A percentile compares a stretch with the other conserved stretches of the same genome.
Evolutionary conservation across 1,140 invertebrate genomes (phyloP).

Genomic region (Prorops nasuta): DNA sequence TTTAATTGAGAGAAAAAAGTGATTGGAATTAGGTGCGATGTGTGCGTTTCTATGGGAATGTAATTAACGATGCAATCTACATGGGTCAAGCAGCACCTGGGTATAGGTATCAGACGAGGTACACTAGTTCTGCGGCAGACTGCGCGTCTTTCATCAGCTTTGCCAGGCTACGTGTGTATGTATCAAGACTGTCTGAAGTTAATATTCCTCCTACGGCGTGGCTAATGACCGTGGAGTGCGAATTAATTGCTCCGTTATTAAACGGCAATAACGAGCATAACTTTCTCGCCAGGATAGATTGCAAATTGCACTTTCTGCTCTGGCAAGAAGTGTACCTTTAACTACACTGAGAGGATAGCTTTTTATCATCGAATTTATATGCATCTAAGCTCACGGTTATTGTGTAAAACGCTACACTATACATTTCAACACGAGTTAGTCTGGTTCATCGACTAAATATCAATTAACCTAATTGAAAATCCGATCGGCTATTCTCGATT

Average conservation of each 20-base stretch:
- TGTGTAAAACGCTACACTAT: no score
- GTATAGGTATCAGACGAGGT: conserved; percentile 24
- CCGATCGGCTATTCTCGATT: no score
- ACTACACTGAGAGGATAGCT: no score
- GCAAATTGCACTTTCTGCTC: neutral
- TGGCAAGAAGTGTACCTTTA: no score
- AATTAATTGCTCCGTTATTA: conserved; percentile 34
- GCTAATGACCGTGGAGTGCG: conserved; percentile 27
- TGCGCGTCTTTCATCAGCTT: conserved; percentile 33
- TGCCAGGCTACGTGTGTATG: conserved; percentile 25
- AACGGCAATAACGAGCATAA: conserved; percentile 22
- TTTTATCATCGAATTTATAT: no score
- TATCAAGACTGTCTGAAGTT: conserved; percentile 29
- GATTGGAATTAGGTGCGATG: conserved; percentile 25
- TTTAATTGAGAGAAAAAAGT: conserved; percentile 17
- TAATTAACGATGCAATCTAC: conserved; percentile 36
- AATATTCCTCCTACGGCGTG: conserved; percentile 27
- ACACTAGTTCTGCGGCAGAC: conserved; percentile 29
- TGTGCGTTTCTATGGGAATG: conserved; percentile 26
- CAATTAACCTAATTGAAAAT: no score
- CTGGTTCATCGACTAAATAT: no score
- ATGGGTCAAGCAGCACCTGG: conserved; percentile 24
- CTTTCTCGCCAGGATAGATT: conserved; percentile 14
- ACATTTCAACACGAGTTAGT: no score
- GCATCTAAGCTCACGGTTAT: no score